These are phyloP conservation scores for Corythornis cristatus DNA, from an alignment of 2,113 vertebrate genomes.

Conservation along the genomic window DNA sequence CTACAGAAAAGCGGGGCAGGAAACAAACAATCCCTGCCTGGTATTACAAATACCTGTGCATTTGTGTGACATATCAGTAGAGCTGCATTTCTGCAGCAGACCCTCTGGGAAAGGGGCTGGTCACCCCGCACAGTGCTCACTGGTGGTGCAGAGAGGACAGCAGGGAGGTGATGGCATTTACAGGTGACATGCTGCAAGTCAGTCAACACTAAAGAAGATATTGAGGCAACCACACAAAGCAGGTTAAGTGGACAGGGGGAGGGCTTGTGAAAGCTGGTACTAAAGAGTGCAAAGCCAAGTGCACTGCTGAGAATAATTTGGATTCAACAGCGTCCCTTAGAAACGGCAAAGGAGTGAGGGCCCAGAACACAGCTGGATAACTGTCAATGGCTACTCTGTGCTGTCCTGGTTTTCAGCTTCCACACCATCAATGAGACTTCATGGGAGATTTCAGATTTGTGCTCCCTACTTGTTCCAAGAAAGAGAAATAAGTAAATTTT, in stretches of 20 bases:
- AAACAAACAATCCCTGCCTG: background rate
- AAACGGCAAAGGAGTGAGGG: background rate
- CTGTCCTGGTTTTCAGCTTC: too few species aligned
- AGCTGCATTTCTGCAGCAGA: background rate
- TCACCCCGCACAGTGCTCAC: accelerated
- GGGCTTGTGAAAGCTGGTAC: background rate
- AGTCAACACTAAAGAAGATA: background rate
- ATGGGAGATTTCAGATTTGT: background rate
- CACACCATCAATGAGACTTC: too few species aligned
- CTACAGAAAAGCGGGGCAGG: background rate
- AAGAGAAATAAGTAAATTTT: background rate
- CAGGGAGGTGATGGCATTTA: background rate
- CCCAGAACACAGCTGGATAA: background rate
- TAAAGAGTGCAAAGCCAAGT: background rate
- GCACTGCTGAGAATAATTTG: background rate
- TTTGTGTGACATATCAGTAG: background rate
- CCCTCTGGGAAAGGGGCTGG: background rate
- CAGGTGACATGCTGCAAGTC: too few species aligned
- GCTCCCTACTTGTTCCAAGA: background rate
- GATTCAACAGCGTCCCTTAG: background rate
- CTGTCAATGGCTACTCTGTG: too few species aligned
- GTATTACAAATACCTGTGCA: too few species aligned
- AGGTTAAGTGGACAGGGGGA: accelerated
- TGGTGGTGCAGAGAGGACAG: accelerated
- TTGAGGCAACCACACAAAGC: accelerated